Percentiles rank a stretch among this genome's conserved stretches.
These are phyloP conservation scores for Andricus grossulariae DNA, from an alignment of 1,140 invertebrate species.

Conservation along the genomic window DNA sequence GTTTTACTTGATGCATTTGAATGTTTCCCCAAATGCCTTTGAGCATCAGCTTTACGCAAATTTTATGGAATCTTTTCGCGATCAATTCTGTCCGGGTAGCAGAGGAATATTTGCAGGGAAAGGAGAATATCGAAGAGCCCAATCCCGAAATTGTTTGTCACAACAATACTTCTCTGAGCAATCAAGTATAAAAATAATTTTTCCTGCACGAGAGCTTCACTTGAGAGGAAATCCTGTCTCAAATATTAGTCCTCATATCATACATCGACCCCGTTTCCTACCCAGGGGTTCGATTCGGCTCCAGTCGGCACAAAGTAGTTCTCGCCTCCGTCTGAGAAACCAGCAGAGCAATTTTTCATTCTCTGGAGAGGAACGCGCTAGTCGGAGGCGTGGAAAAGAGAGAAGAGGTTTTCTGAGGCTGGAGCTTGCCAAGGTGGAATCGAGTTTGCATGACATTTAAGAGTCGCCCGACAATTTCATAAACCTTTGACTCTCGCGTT, in stretches of 20 bases:
- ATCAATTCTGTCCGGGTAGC: too few relatives aligned
- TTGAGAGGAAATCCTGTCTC: too few relatives aligned
- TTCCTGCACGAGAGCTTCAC: too few relatives aligned
- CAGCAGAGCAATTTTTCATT: constrained; percentile 26
- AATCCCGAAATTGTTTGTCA: too few relatives aligned
- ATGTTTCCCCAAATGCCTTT: too few relatives aligned
- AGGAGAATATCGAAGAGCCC: too few relatives aligned
- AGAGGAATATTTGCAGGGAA: too few relatives aligned
- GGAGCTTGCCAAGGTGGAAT: constrained; percentile 15
- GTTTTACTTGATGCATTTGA: too few relatives aligned
- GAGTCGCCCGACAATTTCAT: constrained; percentile 28
- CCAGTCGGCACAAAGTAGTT: constrained; percentile 16
- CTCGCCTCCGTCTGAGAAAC: constrained; percentile 8
- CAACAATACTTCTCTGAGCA: too few relatives aligned
- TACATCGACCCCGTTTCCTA: not conserved
- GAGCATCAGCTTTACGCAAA: too few relatives aligned
- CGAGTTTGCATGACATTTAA: constrained; percentile 31
- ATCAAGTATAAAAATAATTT: too few relatives aligned
- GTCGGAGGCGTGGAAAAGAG: constrained; percentile 1
- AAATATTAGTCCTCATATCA: not conserved
- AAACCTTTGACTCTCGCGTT: constrained; percentile 14
- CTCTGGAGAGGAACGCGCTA: not conserved
- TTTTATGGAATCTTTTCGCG: too few relatives aligned
- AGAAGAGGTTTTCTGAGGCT: not conserved
- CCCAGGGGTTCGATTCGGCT: not conserved